Base-by-base conservation (phyloP, 2,797 vertebrate species). In the Sebastes ruberrimus region DNA sequence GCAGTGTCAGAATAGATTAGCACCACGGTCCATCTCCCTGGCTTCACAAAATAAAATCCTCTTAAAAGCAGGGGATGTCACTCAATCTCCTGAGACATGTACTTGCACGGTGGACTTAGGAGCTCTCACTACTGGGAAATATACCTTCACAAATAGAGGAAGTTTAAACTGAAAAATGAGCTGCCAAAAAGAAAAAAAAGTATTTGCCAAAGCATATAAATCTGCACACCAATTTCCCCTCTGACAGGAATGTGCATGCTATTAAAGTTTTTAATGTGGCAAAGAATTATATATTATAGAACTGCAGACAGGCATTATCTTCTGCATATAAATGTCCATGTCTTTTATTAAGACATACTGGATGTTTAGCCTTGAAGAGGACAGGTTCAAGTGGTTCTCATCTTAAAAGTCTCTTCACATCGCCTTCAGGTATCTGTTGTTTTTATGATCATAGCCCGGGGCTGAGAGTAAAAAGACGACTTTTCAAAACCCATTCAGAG, bases 1-100 rank as follows among this genome's bases (percentile, higher is more conserved):
- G 90, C 88, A 76, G 89, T 87, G 95, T 95, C 93, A 88, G 92
- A 89, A 93, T 84, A 94, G 92, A 95, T 95, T 95, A 95, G 88
- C 78, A 60, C 88, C 90, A 92, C 23, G 92, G 88, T 94, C 92
- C 93, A 87, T 93, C 88, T 92, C 88, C 83, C 86, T 59, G 57
- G 85, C 86, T 88, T 90, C 90, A 89, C 91, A 89, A 87, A 95
- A 92, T 91, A 90, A 92, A 95, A 94, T 91, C 91, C 88, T 88
- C 91, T 93, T 93, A 92, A 93, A 94, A 90, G 93, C 89, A 84
- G 65, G 35, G 89, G 86, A 89, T 92, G 93, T 94, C 93, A 93
- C 89, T 94, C 94, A 89, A 84, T 94, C 93, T 92, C 92, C 74
- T 4, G 76, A 89, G 93, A 95, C 92, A 57, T 90, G 91, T 89